Conservation (phyloP, 1,140 invertebrate genomes). For the Aricia agestis region DNA sequence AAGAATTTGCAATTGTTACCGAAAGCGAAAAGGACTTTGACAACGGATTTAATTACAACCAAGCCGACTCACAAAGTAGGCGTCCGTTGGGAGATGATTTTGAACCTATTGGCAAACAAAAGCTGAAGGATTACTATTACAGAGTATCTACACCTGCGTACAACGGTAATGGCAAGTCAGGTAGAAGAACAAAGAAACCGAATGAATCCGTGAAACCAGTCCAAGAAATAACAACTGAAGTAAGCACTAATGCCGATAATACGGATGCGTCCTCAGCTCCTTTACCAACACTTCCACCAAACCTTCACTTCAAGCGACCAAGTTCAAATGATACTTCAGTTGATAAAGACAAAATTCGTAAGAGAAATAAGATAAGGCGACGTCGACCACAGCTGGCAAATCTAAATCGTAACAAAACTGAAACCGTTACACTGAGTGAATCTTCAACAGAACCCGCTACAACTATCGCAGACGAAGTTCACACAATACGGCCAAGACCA, state of each 20-base stretch:
- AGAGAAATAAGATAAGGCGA: slow-evolving; percentile 66
- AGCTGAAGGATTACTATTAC: slow-evolving; percentile 69
- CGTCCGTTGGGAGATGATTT: slow-evolving; percentile 62
- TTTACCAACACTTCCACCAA: slow-evolving; percentile 67
- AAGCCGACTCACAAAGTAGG: slow-evolving; percentile 63
- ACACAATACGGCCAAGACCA: slow-evolving; percentile 57
- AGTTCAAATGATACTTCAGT: slow-evolving; percentile 35
- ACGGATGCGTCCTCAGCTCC: slow-evolving; percentile 45
- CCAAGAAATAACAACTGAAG: slow-evolving; percentile 41
- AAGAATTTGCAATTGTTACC: slow-evolving; percentile 63
- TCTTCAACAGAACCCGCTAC: slow-evolving; percentile 43
- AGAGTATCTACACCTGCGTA: slow-evolving; percentile 61
- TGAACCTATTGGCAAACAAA: slow-evolving; percentile 61
- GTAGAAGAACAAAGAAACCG: slow-evolving; percentile 64
- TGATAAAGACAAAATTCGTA: slow-evolving; percentile 62
- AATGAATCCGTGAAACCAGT: slow-evolving; percentile 42
- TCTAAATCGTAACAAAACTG: slow-evolving; percentile 42
- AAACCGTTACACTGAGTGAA: slow-evolving; percentile 44
- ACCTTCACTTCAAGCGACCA: slow-evolving; percentile 68
- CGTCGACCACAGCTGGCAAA: slow-evolving; percentile 49
- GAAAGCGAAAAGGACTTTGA: slow-evolving; percentile 59
- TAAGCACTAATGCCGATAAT: slow-evolving; percentile 36
- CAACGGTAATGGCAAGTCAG: slow-evolving; percentile 41
- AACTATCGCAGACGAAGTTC: slow-evolving; percentile 51
- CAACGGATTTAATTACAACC: slow-evolving; percentile 51